Conservation (phyloP, 1,140 invertebrate species). For the Ceratosolen solmsi region DNA sequence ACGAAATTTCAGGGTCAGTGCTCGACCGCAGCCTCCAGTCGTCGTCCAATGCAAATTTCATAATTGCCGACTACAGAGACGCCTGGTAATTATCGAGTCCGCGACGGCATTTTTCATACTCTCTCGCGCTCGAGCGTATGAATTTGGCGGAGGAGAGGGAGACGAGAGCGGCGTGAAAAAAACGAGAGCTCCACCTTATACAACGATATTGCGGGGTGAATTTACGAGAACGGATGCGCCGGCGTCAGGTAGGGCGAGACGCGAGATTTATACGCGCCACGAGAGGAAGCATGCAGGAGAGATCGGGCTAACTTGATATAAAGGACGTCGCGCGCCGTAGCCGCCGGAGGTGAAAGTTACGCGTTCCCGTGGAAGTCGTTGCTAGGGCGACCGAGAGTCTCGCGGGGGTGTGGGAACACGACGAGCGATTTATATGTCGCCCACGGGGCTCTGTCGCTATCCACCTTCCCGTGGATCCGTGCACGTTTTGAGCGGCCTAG, state of each 20-base stretch:
- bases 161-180: neutral
- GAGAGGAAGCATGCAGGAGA: constrained; percentile 16
- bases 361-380: neutral
- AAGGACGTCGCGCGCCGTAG: neutral
- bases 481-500: neutral
- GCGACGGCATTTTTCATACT: neutral
- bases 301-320: constrained; percentile 45
- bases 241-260: neutral
- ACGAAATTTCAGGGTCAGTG: neutral
- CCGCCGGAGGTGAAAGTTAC: constrained; percentile 8
- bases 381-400: neutral
- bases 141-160: no score
- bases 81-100: neutral
- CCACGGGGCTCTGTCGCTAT: neutral
- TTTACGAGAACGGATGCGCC: neutral
- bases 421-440: neutral
- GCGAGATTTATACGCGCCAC: constrained; percentile 15
- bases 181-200: neutral
- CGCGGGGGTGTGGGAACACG: constrained; percentile 16
- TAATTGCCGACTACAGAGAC: neutral
- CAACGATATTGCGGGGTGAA: neutral
- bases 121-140: no score
- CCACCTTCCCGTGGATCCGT: neutral
- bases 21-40: neutral
- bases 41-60: constrained; percentile 5